Conservation (phyloP, 2,797 vertebrate species). For the Poecilia wingei region DNA sequence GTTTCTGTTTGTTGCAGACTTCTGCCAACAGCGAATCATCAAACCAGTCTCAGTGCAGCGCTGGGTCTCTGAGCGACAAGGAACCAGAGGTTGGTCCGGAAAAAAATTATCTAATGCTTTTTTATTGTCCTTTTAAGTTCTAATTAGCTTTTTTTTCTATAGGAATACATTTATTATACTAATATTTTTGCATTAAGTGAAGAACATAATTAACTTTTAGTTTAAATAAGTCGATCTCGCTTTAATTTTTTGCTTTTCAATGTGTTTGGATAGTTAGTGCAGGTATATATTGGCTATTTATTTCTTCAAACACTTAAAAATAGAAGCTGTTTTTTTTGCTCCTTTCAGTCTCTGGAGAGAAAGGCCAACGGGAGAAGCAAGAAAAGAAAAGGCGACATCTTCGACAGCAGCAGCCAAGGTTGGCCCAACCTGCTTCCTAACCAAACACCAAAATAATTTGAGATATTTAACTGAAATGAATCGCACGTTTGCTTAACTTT, state of each 20-base stretch:
- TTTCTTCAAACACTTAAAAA: neutral
- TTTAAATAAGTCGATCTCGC: neutral
- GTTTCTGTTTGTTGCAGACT: slow-evolving; percentile 76
- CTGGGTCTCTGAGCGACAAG: slow-evolving; percentile 94
- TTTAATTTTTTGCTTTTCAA: neutral
- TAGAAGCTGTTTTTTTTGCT: slow-evolving; percentile 1
- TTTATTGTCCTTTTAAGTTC: neutral
- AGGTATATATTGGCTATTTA: neutral
- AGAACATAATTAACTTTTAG: neutral
- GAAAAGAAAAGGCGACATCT: slow-evolving; percentile 94
- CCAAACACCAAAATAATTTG: neutral
- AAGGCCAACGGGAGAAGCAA: slow-evolving; percentile 92
- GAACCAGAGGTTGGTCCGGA: slow-evolving; percentile 88
- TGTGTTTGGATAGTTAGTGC: neutral
- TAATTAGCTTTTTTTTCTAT: neutral
- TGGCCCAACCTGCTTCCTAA: slow-evolving; percentile 28
- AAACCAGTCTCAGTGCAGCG: slow-evolving; percentile 95
- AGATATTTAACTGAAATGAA: slow-evolving; percentile 1
- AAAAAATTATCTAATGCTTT: neutral
- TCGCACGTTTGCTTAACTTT: neutral
- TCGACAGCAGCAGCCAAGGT: slow-evolving; percentile 93
- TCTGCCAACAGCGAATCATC: slow-evolving; percentile 94
- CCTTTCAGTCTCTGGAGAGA: slow-evolving; percentile 90
- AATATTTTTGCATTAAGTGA: neutral
- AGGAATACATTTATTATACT: neutral